phyloP scores from a whole-genome alignment of 1,140 invertebrate genomes.

The Apis laboriosa region DNA sequence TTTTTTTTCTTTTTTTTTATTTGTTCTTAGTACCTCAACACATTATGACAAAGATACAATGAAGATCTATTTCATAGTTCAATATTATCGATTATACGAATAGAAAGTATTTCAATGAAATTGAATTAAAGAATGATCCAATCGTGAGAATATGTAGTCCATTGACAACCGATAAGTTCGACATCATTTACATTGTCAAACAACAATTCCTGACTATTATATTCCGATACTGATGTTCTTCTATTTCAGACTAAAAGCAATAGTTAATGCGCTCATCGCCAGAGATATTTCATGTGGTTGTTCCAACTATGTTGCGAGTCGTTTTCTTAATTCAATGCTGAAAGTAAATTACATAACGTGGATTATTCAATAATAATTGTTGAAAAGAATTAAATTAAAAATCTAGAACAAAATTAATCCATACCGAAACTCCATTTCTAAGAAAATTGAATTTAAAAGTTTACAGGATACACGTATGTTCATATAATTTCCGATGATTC shows the following conservation, averaged over 20 bases:
- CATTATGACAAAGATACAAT: neutral
- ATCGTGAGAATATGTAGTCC: neutral
- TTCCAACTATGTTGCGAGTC: neutral
- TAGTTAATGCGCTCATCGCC: neutral
- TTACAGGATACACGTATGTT: too few relatives aligned
- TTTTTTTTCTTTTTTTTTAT: neutral
- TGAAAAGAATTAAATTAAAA: neutral
- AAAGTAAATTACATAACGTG: neutral
- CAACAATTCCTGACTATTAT: slow-evolving; percentile 9
- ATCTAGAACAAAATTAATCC: neutral
- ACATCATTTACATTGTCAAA: neutral
- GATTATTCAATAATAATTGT: neutral
- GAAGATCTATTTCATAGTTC: neutral
- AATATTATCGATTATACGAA: neutral
- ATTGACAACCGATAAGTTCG: slow-evolving; percentile 28
- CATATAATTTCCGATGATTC: too few relatives aligned
- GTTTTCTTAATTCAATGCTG: neutral
- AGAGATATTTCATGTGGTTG: neutral
- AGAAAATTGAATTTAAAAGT: neutral
- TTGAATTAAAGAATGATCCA: neutral
- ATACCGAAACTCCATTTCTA: neutral
- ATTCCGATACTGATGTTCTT: neutral
- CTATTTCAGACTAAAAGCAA: slow-evolving; percentile 6
- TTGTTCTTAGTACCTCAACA: neutral
- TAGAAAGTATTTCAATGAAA: slow-evolving; percentile 13